Percentiles rank a stretch among this genome's conserved stretches.
Conservation (phyloP, 2,888 invertebrate genomes). For the Drosophila macrospina region DNA sequence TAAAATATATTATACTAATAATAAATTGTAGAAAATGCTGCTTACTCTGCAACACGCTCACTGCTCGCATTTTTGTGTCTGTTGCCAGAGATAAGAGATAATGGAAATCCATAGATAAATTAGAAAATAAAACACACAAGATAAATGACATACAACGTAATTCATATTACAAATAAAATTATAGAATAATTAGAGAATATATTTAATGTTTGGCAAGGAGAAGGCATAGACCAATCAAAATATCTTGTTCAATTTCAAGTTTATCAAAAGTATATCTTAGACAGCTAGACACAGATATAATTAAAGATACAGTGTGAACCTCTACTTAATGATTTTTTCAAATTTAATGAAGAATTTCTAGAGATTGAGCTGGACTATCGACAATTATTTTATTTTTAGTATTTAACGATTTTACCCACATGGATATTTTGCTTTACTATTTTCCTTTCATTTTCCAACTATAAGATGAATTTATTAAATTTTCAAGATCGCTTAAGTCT, state of each 20-base stretch:
- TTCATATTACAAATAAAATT: neutral
- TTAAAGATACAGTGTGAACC: too few relatives aligned
- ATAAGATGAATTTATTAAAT: too few relatives aligned
- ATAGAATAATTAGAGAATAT: neutral
- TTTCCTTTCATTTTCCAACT: too few relatives aligned
- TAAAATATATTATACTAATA: neutral
- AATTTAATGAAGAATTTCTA: too few relatives aligned
- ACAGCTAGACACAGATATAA: too few relatives aligned
- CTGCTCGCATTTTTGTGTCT: conserved; percentile 55
- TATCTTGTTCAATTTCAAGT: neutral
- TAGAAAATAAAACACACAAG: neutral
- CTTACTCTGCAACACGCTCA: conserved; percentile 65
- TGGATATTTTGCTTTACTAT: too few relatives aligned
- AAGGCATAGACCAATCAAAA: neutral
- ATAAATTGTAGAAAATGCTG: conserved; percentile 1
- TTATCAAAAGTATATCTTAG: neutral
- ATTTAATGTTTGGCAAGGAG: neutral
- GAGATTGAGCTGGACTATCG: too few relatives aligned
- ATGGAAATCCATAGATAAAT: conserved; percentile 27
- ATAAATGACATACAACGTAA: conserved; percentile 10
- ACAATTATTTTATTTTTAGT: too few relatives aligned
- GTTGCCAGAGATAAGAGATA: conserved; percentile 16
- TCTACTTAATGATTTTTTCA: too few relatives aligned
- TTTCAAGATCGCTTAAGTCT: too few relatives aligned
- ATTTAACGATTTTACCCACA: too few relatives aligned